Percentiles rank a stretch among this genome's conserved stretches.
phyloP scores from a whole-genome alignment of 2,797 vertebrate species.

The Euthynnus affinis region DNA sequence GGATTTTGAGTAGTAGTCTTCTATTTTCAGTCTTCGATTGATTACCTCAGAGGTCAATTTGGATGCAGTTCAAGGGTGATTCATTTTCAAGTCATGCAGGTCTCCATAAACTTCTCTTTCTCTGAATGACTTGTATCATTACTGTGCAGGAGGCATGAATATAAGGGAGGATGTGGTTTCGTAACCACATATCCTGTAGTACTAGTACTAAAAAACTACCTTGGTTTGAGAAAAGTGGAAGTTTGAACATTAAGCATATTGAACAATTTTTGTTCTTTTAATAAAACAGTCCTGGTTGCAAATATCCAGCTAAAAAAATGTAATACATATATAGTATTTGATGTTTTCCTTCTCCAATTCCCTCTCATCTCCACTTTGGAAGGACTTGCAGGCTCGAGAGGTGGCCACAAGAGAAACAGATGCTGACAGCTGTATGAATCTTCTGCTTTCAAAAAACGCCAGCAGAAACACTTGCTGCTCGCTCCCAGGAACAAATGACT shows the following conservation, averaged over 20 bases:
- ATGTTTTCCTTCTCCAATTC: conserved; percentile 1
- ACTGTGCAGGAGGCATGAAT: background rate
- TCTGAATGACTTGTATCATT: background rate
- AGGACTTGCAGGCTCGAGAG: conserved; percentile 32
- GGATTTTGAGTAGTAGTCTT: background rate
- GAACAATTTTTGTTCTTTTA: background rate
- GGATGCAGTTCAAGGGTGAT: background rate
- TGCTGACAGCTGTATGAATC: conserved; percentile 66
- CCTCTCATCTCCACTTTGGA: conserved; percentile 15
- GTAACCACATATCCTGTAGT: background rate
- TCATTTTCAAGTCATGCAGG: background rate
- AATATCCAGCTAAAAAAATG: background rate
- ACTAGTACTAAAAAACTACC: background rate
- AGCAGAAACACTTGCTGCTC: conserved; percentile 58
- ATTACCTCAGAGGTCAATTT: background rate
- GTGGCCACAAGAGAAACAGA: conserved; percentile 49
- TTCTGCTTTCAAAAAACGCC: conserved; percentile 62
- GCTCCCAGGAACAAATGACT: conserved; percentile 68
- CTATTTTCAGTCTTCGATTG: background rate
- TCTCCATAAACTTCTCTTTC: background rate
- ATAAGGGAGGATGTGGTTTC: background rate
- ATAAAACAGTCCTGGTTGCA: background rate
- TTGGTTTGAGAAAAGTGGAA: no score
- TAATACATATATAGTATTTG: background rate
- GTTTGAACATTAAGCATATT: background rate